Base-by-base conservation (phyloP, 1,140 invertebrate species). In the Neocloeon triangulifer region DNA sequence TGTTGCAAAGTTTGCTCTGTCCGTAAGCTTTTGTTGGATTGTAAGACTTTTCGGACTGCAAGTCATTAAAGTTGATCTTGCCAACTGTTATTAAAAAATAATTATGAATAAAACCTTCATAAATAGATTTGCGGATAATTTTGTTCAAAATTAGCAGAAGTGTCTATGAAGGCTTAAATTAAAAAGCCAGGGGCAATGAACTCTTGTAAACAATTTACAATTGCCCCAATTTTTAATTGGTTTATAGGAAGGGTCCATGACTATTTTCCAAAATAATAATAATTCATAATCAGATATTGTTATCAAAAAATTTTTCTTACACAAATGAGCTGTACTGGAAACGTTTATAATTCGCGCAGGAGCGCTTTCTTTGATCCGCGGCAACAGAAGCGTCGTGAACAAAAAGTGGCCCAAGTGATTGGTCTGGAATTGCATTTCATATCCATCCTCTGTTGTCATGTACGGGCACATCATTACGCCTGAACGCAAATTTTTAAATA, bases 341-440 rank as follows among this genome's bases (percentile, higher is more conserved):
- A 66, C 56, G 15, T 56, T 53, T 0, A 66, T 44, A 8, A 66
- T 51, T 9, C 61, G 42, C 39, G 56, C 55, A 0, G 55, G 53
- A 4, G 50, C 48, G 5, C 50, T 53, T 28, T 45, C 42, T 23
- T 50, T 47, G 17, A 76, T 53, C 41, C 64, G 52, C 32, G 63
- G 64, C 18, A 80, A 41, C 8, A 91, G 55, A n/a, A 82, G 56
- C 49, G 75, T 66, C 2, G 79, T 88, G 2, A 91, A 50, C n/a
- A 84, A 53, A 47, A 85, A 88, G 45, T 85, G 82, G 10, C 74
- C 75, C 23, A 82, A 55, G 43, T 82, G 70, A 54, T 81, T 81
- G 0, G 74, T 66, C 9, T 69, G 74, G 49, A 81, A 69, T 49
- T 81, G 73, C 26, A 71, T 68, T 55, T 91, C 84, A 54, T 77